Evolutionary conservation across 2,797 vertebrate species (phyloP).

Genomic region (Fistularia commersonii): DNA sequence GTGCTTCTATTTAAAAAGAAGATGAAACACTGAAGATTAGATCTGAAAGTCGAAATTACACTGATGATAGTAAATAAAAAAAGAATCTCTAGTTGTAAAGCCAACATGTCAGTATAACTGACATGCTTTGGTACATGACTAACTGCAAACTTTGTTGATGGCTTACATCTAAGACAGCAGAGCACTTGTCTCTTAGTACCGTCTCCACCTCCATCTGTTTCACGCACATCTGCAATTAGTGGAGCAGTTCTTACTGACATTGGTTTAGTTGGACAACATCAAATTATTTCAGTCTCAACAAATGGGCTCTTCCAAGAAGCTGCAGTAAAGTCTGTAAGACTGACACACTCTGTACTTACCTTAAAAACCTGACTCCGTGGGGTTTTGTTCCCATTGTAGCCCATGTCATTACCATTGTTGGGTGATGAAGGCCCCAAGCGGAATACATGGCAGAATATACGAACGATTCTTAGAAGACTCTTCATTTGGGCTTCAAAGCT

Average conservation of each 20-base stretch:
- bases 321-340: not conserved
- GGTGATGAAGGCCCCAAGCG: constrained; percentile 91
- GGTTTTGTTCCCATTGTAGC: constrained; percentile 99
- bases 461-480: constrained; percentile 93
- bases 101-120: constrained; percentile 2
- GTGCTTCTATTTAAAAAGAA: not conserved
- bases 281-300: constrained; percentile 9
- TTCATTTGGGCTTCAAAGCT: constrained; percentile 98
- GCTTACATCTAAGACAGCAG: constrained; percentile 40
- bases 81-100: not conserved
- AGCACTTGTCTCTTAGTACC: constrained; percentile 19
- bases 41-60: constrained; percentile 2
- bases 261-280: constrained; percentile 5
- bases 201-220: constrained; percentile 24
- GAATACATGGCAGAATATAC: constrained; percentile 97
- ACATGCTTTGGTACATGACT: constrained; percentile 7
- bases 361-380: constrained; percentile 97
- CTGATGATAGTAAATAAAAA: constrained; percentile 1
- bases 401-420: constrained; percentile 94
- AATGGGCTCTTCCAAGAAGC: too few relatives aligned
- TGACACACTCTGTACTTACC: constrained; percentile 73
- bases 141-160: constrained; percentile 12
- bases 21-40: not conserved
- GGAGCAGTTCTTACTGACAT: constrained; percentile 14
- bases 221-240: constrained; percentile 31